Evolutionary conservation across 2,797 vertebrate genomes (phyloP), one percentile per base, ranked within the genome.

Genomic region (Pelobates cultripes): DNA sequence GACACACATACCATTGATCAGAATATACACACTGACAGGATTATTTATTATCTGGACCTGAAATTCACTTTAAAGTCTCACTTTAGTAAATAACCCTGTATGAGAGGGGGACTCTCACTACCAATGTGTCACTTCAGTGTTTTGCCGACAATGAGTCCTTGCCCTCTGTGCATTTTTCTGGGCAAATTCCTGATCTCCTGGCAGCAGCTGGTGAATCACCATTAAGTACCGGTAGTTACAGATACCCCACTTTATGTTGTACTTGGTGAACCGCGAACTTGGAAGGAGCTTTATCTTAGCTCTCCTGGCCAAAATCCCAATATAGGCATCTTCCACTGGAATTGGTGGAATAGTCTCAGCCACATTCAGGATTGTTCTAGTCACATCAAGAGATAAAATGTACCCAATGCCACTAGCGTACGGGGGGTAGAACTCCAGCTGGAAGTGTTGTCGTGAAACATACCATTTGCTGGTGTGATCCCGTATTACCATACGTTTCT

Each of bases 141-240:
- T 88, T 79, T 84, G 5, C 3, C 75, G 86, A 86, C 84, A 87
- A 13, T 77, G 83, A 45, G 86, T 86, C 74, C 71, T 70, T 76
- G 87, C 86, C 89, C 89, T 89, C 81, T 87, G 89, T 85, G 83
- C 55, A 9, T 83, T 90, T 77, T 66, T 8, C 80, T 87, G 86
- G 75, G 86, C 84, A 71, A 85, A 17, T 44, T 86, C 85, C 85
- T 88, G 89, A 12, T 87, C 85, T 41, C 3, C 13, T 12, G 41
- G 72, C 78, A 85, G 86, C 83, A 85, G 28, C 70, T 88, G 84
- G 71, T 90, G 89, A 87, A 91, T 92, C 85, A 90, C 87, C 87
- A 76, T 87, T 82, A 87, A 88, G 85, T 85, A 92, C 78, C 86
- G 88, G 84, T 85, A 81, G 47, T 57, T 88, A 28, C 84, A 88